Evolutionary conservation across 1,140 invertebrate species (phyloP), one percentile per base, ranked within the genome.

Genomic region (Solenopsis fugax): DNA sequence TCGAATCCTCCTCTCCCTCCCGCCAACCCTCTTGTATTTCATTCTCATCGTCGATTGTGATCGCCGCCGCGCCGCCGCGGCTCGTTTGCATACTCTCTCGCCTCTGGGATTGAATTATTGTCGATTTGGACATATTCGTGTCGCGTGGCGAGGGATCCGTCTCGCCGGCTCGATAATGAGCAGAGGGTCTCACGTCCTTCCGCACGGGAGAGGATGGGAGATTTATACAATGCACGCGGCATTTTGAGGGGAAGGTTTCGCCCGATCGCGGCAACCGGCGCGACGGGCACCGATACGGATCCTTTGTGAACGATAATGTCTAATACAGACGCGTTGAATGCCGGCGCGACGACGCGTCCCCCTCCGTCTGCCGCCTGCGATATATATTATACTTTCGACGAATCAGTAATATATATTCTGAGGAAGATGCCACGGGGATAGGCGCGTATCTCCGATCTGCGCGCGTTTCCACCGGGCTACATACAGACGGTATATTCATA

Each of bases 61-160:
- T 77, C 24, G 81, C 24, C 73, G 48, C 58, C n/a, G n/a, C n/a
- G n/a, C n/a, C n/a, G 29, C 29, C 29, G 54, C 64, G 13, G 48
- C 48, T 92, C 88, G 89, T 92, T 90, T 92, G 87, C 91, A 91
- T 92, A 91, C 86, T 65, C 58, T 72, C 50, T 60, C 52, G 41
- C 4, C 41, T 12, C 41, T 12, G 85, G 29, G 69, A 86, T 86
- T 60, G 85, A 86, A 86, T 86, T 86, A 86, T 81, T 69, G 75
- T 80, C 85, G 76, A 85, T 78, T 85, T 85, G 78, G 73, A 85
- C 73, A 65, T 65, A 85, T 78, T 67, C 82, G 73, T 62, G 58
- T 64, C 58, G 73, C 76, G 58, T 34, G 82, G 48, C 60, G 58
- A 52, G n/a, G 16, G 29, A 48, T 60, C 21, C 75, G 41, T 77